phyloP scores from a whole-genome alignment of 2,797 vertebrate genomes.

The Cryptoblepharus egeriae region DNA sequence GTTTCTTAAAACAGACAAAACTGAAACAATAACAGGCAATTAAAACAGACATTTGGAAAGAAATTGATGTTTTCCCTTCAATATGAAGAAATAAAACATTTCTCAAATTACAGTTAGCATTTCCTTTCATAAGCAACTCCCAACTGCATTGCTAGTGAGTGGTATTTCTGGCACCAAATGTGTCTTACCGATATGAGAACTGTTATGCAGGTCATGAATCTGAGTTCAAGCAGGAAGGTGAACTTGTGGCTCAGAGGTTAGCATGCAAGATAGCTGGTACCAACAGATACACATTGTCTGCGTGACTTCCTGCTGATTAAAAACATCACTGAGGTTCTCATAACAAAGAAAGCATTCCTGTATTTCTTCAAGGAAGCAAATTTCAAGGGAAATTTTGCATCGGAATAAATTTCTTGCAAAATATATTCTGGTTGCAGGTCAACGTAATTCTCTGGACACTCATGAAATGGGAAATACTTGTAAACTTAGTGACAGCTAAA shows the following conservation, averaged over 20 bases:
- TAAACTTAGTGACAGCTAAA: slow-evolving; percentile 30
- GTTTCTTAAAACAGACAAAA: slow-evolving; percentile 30
- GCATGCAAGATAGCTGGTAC: slow-evolving; percentile 37
- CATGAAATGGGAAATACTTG: slow-evolving; percentile 31
- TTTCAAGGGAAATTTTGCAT: too few relatives aligned
- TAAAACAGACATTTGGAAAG: slow-evolving; percentile 45
- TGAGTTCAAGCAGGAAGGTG: slow-evolving; percentile 50
- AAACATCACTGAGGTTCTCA: slow-evolving; percentile 36
- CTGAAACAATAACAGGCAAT: slow-evolving; percentile 1
- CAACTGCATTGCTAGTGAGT: slow-evolving; percentile 44
- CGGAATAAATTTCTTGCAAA: slow-evolving; percentile 46
- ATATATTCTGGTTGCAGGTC: slow-evolving; percentile 30
- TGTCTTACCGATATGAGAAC: slow-evolving; percentile 32
- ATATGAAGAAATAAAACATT: slow-evolving; percentile 46
- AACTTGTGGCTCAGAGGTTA: slow-evolving; percentile 32
- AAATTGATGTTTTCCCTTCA: slow-evolving; percentile 40
- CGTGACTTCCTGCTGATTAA: slow-evolving; percentile 46
- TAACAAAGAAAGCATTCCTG: slow-evolving; percentile 31
- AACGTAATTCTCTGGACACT: slow-evolving; percentile 16
- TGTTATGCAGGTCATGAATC: slow-evolving; percentile 51
- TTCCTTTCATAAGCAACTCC: slow-evolving; percentile 58
- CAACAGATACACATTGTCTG: slow-evolving; percentile 30
- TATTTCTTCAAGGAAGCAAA: slow-evolving; percentile 47
- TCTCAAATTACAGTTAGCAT: slow-evolving; percentile 51
- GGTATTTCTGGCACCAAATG: slow-evolving; percentile 49